Evolutionary conservation across 1,140 invertebrate species (phyloP).

Genomic region (Neotoxoptera formosana): DNA sequence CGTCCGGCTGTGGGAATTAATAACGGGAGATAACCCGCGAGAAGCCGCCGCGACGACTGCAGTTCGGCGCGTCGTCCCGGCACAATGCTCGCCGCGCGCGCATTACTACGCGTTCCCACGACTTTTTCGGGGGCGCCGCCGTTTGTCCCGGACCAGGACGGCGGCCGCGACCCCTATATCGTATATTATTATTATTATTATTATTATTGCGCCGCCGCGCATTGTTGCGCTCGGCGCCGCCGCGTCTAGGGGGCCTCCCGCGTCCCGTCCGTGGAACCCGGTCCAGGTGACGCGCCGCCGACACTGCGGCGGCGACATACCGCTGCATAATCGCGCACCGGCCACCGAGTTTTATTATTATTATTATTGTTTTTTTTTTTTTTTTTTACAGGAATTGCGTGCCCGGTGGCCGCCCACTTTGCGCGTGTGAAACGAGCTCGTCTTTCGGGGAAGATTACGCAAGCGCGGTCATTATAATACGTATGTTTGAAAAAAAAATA

Average conservation of each 20-base stretch:
- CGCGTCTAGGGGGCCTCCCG: constrained; percentile 29
- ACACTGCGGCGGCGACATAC: too few species aligned
- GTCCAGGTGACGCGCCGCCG: constrained; percentile 19
- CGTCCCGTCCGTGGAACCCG: constrained; percentile 40
- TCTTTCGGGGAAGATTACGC: neutral
- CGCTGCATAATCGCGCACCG: too few species aligned
- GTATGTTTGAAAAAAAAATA: neutral
- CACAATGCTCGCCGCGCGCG: neutral
- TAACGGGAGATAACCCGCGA: neutral
- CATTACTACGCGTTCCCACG: constrained; percentile 48
- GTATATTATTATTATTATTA: too few species aligned
- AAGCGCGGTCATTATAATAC: neutral
- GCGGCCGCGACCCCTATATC: neutral
- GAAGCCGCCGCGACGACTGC: neutral
- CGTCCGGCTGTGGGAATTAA: constrained; percentile 27
- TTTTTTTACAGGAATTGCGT: neutral
- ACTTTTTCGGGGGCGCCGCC: constrained; percentile 49
- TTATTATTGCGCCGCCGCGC: too few species aligned
- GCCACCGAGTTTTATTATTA: neutral
- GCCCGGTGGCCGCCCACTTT: neutral
- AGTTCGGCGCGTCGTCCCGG: neutral
- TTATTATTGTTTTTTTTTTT: neutral
- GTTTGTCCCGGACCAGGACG: constrained; percentile 28
- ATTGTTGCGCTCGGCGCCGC: neutral
- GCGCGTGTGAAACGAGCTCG: neutral